Evolutionary conservation across 2,113 vertebrate species (phyloP), one percentile per base, ranked within the genome.

Genomic region (Rhea pennata): DNA sequence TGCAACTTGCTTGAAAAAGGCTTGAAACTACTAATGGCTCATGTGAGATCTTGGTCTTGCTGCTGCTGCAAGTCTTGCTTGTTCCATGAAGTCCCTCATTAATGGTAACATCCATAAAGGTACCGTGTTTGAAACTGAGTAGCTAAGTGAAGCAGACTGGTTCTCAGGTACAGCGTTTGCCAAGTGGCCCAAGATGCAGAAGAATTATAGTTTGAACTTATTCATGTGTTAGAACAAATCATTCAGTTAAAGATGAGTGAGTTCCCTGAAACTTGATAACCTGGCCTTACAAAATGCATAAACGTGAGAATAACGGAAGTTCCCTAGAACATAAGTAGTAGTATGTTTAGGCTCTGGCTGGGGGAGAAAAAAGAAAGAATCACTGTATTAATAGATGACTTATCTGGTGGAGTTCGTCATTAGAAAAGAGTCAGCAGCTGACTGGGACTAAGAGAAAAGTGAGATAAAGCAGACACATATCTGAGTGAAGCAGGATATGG

Each of bases 321-420:
- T 78, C 6, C 58, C 33, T 54, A 26, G 10, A 76, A 24, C 26
- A 39, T 67, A 33, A 83, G 73, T 70, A 81, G 23, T 7, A 6
- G 12, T 2, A 0, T 2, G 14, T 15, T 5, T 16, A 46, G 42
- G 39, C 62, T 87, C 54, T 46, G 42, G 44, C 5, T 1, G 12
- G 19, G 12, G 54, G 67, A 66, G 21, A 1, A 0, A 10, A 54
- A 58, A 27, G 19, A 54, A 58, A 27, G 19, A 29, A 50, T n/a
- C 14, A 6, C 12, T 1, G 4, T 4, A 2, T 8, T 31, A 2
- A 0, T 1, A 33, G 21, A 6, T 14, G 40, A 39, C 27, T n/a
- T 11, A 3, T 1, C 9, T 22, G 21, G 16, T 51, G 36, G 27
- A 22, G 27, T 6, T 7, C 10, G 17, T 10, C 15, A 4, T 19